phyloP scores from a whole-genome alignment of 2,797 vertebrate species.

The Periophthalmus magnuspinnatus region DNA sequence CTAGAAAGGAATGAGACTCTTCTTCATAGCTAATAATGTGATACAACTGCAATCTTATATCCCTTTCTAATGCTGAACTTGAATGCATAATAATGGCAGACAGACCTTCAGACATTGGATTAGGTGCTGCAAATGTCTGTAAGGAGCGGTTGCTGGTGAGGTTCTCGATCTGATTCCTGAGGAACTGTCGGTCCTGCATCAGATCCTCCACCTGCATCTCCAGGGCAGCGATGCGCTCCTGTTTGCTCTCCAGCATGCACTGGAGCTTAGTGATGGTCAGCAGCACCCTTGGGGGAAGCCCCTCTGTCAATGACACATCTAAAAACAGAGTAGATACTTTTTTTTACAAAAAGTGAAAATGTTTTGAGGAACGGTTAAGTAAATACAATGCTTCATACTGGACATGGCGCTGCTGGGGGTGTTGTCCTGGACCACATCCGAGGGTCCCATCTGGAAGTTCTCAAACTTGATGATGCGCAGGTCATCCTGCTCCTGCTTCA shows the following conservation, averaged over 20 bases:
- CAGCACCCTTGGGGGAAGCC: slow-evolving; percentile 68
- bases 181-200: slow-evolving; percentile 79
- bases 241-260: slow-evolving; percentile 77
- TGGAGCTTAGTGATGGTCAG: slow-evolving; percentile 76
- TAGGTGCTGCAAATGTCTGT: slow-evolving; percentile 44
- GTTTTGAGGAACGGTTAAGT: too few relatives aligned
- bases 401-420: slow-evolving; percentile 77
- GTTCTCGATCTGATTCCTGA: slow-evolving; percentile 77
- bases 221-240: slow-evolving; percentile 71
- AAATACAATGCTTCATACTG: slow-evolving; percentile 41
- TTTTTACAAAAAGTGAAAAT: neutral
- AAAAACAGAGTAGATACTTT: neutral
- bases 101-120: slow-evolving; percentile 57
- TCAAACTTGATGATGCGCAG: slow-evolving; percentile 72
- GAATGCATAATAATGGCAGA: neutral
- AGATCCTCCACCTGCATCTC: slow-evolving; percentile 76
- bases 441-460: slow-evolving; percentile 48
- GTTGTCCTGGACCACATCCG: slow-evolving; percentile 74
- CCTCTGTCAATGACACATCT: slow-evolving; percentile 55
- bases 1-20: neutral
- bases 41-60: neutral
- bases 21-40: neutral
- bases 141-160: slow-evolving; percentile 68
- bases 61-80: neutral
- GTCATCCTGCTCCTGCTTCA: slow-evolving; percentile 75